Evolutionary conservation across 1,140 invertebrate species (phyloP).

Genomic region (Dufourea novaeangliae): DNA sequence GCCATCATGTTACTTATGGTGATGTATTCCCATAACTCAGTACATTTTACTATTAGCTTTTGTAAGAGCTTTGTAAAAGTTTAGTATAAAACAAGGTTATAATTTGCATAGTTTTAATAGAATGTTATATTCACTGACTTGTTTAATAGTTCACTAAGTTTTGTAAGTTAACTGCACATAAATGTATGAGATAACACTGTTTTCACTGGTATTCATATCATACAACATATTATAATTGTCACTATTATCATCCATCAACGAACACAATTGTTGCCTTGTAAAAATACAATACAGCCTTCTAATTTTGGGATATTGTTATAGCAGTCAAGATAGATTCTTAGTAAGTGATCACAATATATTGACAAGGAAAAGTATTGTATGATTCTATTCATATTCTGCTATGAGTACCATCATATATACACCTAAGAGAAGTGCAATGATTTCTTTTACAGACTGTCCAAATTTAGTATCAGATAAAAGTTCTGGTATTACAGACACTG

Average conservation of each 20-base stretch:
- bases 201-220: conserved; percentile 40
- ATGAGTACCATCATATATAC: conserved; percentile 97
- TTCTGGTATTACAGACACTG: conserved; percentile 97
- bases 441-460: conserved; percentile 93
- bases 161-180: conserved; percentile 5
- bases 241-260: conserved; percentile 16
- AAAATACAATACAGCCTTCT: conserved; percentile 37
- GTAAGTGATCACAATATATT: conserved; percentile 26
- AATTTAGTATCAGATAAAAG: conserved; percentile 92
- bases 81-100: not conserved
- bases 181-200: conserved; percentile 12
- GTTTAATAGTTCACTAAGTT: not conserved
- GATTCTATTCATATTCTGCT: conserved; percentile 90
- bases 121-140: not conserved
- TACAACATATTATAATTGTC: not conserved
- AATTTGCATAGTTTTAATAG: not conserved
- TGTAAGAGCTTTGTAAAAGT: not conserved
- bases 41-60: not conserved
- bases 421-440: conserved; percentile 90
- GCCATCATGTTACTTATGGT: not conserved
- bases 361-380: conserved; percentile 3
- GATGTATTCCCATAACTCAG: not conserved
- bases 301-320: conserved; percentile 30
- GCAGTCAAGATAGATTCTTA: conserved; percentile 23
- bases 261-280: conserved; percentile 13